Base-by-base conservation (phyloP, 2,888 invertebrate species). In the Lumbricus terrestris region DNA sequence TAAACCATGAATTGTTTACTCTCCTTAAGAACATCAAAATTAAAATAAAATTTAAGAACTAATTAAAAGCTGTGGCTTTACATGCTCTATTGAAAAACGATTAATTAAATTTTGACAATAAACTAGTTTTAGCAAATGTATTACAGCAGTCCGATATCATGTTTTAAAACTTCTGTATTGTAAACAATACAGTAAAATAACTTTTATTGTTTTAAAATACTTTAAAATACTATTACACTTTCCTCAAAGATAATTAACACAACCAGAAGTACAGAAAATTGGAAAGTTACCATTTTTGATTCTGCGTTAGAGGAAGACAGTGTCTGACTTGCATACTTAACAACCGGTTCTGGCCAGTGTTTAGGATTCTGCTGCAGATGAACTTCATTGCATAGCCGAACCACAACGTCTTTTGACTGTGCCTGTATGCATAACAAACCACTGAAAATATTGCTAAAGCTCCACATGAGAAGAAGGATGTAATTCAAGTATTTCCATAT, bases 321-420 rank as follows among this genome's bases (percentile, higher is more conserved):
- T 54, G 40, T 90, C 83, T 91, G 90, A 29, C 90, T 82, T 34
- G 90, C 88, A 18, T 90, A 88, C 37, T 91, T 91, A 20, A 93
- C 91, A 88, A 88, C 29, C 33, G 91, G 89, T 15, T 93, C 93
- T 23, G 93, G 93, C 92, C 91, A 38, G 15, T 88, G 82, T 33
- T 89, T 89, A 33, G 90, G 88, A 90, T 92, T 91, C 89, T 93
- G 91, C 90, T 93, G 92, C 38, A 92, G 91, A 90, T 93, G 93
- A 5, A 93, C 93, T 88, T 94, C 94, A 82, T 93, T 93, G 90
- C 94, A 94, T 23, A 94, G 89, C 47, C 92, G 92, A n/a, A 93
- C 91, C 23, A 94, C 93, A 35, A 93, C 93, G 83, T 93, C 94
- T 92, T 94, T 94, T 8, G 94, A 93, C n/a, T 93, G 92, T 3